Conservation (phyloP, 2,113 vertebrate genomes). For the Pterocles orientalis region DNA sequence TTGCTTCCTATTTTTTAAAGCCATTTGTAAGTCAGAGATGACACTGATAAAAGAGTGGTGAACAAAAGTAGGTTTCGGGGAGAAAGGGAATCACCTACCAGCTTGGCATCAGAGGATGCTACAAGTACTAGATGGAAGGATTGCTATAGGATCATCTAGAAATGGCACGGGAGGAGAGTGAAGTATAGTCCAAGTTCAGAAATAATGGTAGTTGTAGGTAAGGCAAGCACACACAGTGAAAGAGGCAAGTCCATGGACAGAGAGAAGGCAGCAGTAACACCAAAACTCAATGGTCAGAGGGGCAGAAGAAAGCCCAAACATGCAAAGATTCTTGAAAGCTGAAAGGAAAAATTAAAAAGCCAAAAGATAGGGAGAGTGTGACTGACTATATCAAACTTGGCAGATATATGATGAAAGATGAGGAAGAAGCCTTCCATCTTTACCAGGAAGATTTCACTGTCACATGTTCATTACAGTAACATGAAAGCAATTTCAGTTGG, state of each 20-base stretch:
- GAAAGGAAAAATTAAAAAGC: neutral
- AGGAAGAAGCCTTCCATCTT: neutral
- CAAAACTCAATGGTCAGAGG: neutral
- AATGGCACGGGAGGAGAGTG: neutral
- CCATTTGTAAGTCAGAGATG: neutral
- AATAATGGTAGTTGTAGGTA: neutral
- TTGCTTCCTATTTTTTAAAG: neutral
- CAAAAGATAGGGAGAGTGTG: neutral
- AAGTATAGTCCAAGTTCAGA: neutral
- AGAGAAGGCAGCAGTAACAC: neutral
- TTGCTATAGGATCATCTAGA: neutral
- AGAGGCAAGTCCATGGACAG: neutral
- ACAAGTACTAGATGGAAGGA: neutral
- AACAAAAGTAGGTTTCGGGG: neutral
- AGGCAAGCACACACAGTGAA: neutral
- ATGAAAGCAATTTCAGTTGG: neutral
- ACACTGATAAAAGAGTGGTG: neutral
- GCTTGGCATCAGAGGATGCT: neutral
- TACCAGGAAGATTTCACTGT: neutral
- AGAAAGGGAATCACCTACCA: neutral
- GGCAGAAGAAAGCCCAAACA: neutral
- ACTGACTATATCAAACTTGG: neutral
- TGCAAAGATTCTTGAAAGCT: neutral
- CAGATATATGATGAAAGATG: neutral
- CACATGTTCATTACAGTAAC: neutral